Conservation (phyloP, 2,113 vertebrate genomes). For the Perca schrenkii region DNA sequence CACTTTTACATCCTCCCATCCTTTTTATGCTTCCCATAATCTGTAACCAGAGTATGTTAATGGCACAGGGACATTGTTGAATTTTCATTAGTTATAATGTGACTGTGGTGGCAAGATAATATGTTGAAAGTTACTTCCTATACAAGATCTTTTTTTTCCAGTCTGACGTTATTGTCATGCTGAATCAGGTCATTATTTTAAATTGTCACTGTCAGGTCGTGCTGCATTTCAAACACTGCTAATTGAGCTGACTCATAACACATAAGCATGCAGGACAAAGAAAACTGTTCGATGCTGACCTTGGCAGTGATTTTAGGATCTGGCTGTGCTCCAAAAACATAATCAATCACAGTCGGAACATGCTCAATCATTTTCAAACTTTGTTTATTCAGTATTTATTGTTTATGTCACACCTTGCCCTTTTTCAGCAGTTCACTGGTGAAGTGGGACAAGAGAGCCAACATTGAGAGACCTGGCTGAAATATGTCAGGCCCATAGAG, state of each 20-base stretch:
- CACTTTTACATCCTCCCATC: slow-evolving; percentile 17
- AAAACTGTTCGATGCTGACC: slow-evolving; percentile 2
- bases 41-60: slow-evolving; percentile 9
- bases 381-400: not conserved
- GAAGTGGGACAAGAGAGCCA: no score
- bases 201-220: not conserved
- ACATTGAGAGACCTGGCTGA: no score
- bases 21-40: slow-evolving; percentile 26
- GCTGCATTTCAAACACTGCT: not conserved
- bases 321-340: slow-evolving; percentile 4
- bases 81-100: slow-evolving; percentile 27
- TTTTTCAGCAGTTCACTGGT: not conserved
- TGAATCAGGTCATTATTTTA: slow-evolving; percentile 6
- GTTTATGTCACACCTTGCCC: not conserved
- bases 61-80: slow-evolving; percentile 17
- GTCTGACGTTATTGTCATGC: slow-evolving; percentile 17
- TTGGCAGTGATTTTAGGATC: slow-evolving; percentile 4
- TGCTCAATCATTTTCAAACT: not conserved
- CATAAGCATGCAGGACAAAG: slow-evolving; percentile 13
- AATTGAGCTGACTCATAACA: slow-evolving; percentile 15
- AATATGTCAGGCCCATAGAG: no score
- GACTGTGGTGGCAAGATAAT: slow-evolving; percentile 14
- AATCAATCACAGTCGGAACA: slow-evolving; percentile 10
- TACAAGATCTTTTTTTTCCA: slow-evolving; percentile 14
- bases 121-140: not conserved